Conservation (phyloP, 1,140 invertebrate genomes). For the Magallana ariakensis region DNA sequence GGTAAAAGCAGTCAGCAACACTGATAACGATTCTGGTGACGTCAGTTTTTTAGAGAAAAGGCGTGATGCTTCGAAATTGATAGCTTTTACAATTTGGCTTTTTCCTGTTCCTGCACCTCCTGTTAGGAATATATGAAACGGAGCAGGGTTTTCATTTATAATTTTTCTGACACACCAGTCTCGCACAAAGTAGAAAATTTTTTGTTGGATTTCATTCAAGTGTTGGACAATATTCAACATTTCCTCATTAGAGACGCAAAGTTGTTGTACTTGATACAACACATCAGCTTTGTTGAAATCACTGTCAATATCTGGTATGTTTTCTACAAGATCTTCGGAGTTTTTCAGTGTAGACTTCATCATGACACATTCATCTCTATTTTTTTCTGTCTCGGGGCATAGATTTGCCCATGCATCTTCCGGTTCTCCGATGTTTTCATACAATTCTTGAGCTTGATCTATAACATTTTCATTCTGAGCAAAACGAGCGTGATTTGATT, state of each 20-base stretch:
- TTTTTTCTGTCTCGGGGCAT: constrained; percentile 1
- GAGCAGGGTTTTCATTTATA: constrained; percentile 27
- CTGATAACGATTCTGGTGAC: constrained; percentile 22
- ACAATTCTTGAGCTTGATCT: constrained; percentile 4
- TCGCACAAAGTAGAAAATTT: constrained; percentile 47
- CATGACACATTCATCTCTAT: no score
- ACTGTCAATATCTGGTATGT: background rate
- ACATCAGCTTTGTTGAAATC: background rate
- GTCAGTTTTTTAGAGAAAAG: constrained; percentile 3
- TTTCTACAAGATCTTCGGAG: background rate
- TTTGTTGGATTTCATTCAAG: constrained; percentile 20
- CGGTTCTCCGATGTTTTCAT: no score
- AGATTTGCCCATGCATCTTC: constrained; percentile 45
- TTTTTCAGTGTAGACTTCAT: no score
- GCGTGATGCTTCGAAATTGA: constrained; percentile 48
- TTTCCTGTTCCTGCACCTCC: constrained; percentile 39
- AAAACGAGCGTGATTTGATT: no score
- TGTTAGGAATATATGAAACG: constrained; percentile 52
- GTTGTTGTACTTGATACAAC: background rate
- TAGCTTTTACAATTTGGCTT: no score
- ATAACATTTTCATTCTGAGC: background rate
- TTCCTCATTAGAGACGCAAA: background rate
- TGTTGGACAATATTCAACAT: background rate
- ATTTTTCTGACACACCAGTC: constrained; percentile 49
- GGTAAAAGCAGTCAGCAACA: no score